These are phyloP conservation scores for Lomographa bimaculata DNA, from an alignment of 2,888 invertebrate species.

Conservation along the genomic window DNA sequence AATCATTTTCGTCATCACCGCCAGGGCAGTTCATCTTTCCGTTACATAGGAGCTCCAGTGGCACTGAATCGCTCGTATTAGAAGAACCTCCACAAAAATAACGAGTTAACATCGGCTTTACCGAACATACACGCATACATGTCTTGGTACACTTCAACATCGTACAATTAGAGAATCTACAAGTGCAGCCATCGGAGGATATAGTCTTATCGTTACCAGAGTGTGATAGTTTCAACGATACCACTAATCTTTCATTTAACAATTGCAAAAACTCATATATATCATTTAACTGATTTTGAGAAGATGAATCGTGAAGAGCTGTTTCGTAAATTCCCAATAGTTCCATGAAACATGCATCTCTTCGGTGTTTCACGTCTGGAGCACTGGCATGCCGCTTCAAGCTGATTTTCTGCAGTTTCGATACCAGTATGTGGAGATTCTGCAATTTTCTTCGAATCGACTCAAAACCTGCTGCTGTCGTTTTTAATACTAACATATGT, in stretches of 20 bases:
- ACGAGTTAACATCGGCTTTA: conserved; percentile 48
- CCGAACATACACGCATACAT: conserved; percentile 54
- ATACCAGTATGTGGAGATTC: conserved; percentile 39
- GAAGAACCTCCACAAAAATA: conserved; percentile 45
- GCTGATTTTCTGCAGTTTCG: conserved; percentile 44
- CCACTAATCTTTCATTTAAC: conserved; percentile 52
- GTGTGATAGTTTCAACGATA: conserved; percentile 56
- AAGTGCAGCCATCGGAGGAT: conserved; percentile 50
- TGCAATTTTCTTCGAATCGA: conserved; percentile 39
- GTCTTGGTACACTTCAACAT: conserved; percentile 46
- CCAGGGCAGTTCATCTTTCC: conserved; percentile 54
- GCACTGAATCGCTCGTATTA: conserved; percentile 37
- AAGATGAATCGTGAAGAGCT: background rate
- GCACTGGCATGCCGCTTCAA: conserved; percentile 35
- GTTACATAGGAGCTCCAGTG: conserved; percentile 55
- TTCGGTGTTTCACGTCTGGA: conserved; percentile 37
- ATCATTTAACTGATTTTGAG: conserved; percentile 40
- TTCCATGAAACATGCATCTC: conserved; percentile 48
- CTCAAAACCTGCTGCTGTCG: conserved; percentile 36
- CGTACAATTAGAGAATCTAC: conserved; percentile 50
- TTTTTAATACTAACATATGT: conserved; percentile 44
- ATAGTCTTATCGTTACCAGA: conserved; percentile 57
- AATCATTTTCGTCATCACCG: conserved; percentile 60
- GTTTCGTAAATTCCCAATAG: conserved; percentile 47
- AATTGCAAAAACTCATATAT: conserved; percentile 46